A percentile compares a stretch with the other conserved stretches of the same genome.
phyloP scores from a whole-genome alignment of 2,113 vertebrate genomes.

The Synchiropus splendidus region DNA sequence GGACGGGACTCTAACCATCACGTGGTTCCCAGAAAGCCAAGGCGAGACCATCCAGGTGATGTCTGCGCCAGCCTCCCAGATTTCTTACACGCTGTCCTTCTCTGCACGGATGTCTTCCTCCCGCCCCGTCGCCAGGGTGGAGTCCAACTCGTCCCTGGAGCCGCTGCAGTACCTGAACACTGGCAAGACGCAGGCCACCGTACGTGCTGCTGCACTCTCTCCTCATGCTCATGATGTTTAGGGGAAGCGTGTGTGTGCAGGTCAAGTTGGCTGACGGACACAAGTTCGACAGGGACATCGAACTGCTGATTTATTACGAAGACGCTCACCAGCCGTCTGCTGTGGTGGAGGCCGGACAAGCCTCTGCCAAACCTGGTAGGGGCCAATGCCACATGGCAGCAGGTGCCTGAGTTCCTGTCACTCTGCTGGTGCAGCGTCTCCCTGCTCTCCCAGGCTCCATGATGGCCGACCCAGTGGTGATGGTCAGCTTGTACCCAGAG shows the following conservation, averaged over 20 bases:
- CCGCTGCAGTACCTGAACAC: constrained; percentile 54
- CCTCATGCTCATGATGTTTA: constrained; percentile 1
- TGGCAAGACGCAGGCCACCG: constrained; percentile 64
- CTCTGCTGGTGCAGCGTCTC: background rate
- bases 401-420: too few species aligned
- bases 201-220: constrained; percentile 40
- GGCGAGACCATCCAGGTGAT: constrained; percentile 35
- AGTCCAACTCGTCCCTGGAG: constrained; percentile 65
- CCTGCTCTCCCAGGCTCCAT: constrained; percentile 55
- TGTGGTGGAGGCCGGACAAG: constrained; percentile 61
- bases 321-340: constrained; percentile 65
- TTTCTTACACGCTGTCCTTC: constrained; percentile 69
- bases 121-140: constrained; percentile 63
- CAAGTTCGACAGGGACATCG: constrained; percentile 71
- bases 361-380: constrained; percentile 52
- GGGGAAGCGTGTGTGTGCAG: constrained; percentile 36
- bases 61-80: constrained; percentile 37
- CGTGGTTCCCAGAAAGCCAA: constrained; percentile 31
- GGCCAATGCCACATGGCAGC: background rate
- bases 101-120: constrained; percentile 56
- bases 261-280: constrained; percentile 68
- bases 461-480: constrained; percentile 68
- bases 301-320: constrained; percentile 71
- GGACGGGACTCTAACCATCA: background rate
- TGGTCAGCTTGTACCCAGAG: constrained; percentile 76